Base-by-base conservation (phyloP, 2,888 invertebrate species). In the Girardia tigrina region DNA sequence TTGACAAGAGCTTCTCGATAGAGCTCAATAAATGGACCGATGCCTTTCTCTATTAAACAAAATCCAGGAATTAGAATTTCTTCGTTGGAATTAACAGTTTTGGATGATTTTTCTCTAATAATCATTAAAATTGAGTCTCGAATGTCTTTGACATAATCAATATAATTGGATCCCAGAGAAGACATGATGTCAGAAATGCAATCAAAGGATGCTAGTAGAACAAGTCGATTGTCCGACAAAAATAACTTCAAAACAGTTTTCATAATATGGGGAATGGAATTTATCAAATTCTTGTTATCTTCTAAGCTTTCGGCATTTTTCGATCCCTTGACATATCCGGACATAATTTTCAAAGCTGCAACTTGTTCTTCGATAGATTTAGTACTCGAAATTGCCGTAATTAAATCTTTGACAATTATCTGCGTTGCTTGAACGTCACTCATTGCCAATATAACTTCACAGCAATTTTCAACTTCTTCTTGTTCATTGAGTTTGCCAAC, bases 1-100 rank as follows among this genome's bases (percentile, higher is more conserved):
- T 92, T 94, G 71, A 98, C 86, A 82, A 98, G 91, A 0, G 94
- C 92, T 86, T 98, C 97, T 71, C 97, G 89, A 87, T 95, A 94
- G 77, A 97, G 90, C 0, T 94, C 93, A 78, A 97, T 86, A 77
- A 98, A 89, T 8, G 97, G 94, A 1, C 91, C 89, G 75, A 97
- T 91, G 76, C 92, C 92, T 88, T 89, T 81, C 77, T 94, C 94
- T 0, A 92, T 91, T 79, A 94, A 85, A 83, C 94, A 94, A 84
- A 95, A 92, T 14, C 94, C 95, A 14, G 94, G 94, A 79, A 92
- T 85, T 76, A 91, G 85, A 42, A 81, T 79, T 72, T 27, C 27
- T 6, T 29, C 75, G 26, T 42, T 75, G 1, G 71, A 29, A 14
- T 94, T 94, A 14, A 94, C 94, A 79, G 92, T 85, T 76, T 91